Percentiles rank a stretch among this genome's conserved stretches.
phyloP scores from a whole-genome alignment of 2,888 invertebrate species.

The Trissolcus japonicus region DNA sequence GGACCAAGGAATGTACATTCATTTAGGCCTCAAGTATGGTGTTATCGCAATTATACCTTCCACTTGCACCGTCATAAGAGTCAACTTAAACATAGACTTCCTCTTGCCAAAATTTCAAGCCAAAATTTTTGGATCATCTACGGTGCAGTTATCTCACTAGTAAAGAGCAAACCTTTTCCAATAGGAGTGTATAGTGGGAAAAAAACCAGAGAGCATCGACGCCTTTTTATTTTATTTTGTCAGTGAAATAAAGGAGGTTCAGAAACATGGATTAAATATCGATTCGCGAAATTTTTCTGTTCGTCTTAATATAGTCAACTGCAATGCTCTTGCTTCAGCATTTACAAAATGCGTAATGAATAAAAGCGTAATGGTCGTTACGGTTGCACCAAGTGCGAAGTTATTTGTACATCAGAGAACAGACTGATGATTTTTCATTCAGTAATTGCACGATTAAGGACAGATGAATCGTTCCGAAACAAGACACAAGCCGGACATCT shows the following conservation, averaged over 20 bases:
- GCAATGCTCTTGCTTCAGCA: conserved; percentile 20
- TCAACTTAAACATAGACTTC: conserved; percentile 8
- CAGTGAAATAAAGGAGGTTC: conserved; percentile 15
- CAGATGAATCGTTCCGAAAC: conserved; percentile 16
- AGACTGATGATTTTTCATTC: conserved; percentile 9
- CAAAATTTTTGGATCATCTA: conserved; percentile 16
- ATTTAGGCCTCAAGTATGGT: conserved; percentile 20
- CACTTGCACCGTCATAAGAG: background rate
- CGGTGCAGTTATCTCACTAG: conserved; percentile 13
- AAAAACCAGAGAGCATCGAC: conserved; percentile 7
- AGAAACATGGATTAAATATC: conserved; percentile 10
- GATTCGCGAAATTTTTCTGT: conserved; percentile 2
- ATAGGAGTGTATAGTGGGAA: conserved; percentile 8
- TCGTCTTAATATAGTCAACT: conserved; percentile 9
- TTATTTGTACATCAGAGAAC: conserved; percentile 7
- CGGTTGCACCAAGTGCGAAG: conserved; percentile 17
- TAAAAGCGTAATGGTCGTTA: conserved; percentile 4
- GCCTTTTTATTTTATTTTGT: conserved; percentile 23
- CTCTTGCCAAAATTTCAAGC: conserved; percentile 8
- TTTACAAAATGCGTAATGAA: conserved; percentile 8
- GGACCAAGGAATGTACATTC: conserved; percentile 12
- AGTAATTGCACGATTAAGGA: conserved; percentile 4
- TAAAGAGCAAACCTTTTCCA: conserved; percentile 15
- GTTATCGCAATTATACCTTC: background rate
- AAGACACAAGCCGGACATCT: conserved; percentile 11